These are phyloP conservation scores for Sarotherodon lohbergeri DNA, from an alignment of 2,113 vertebrate species.

Conservation along the genomic window DNA sequence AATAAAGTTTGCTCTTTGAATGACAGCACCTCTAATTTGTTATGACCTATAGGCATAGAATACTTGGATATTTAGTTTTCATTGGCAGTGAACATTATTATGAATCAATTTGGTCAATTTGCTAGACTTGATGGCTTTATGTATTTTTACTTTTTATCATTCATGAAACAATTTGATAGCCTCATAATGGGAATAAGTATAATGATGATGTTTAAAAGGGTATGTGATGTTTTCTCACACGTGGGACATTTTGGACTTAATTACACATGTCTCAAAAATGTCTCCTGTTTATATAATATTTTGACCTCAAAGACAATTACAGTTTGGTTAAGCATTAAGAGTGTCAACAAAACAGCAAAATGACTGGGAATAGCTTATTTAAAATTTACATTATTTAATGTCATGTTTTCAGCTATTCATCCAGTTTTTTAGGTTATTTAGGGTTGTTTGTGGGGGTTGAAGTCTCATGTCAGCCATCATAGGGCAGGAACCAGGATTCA, in stretches of 20 bases:
- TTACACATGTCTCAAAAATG: background rate
- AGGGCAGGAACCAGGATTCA: background rate
- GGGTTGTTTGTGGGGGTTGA: background rate
- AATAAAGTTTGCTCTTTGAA: slow-evolving; percentile 40
- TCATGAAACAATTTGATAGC: background rate
- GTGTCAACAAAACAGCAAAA: background rate
- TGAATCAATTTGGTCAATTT: slow-evolving; percentile 18
- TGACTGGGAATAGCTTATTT: background rate
- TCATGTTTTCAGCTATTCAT: background rate
- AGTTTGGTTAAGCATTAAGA: background rate
- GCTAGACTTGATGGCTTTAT: slow-evolving; percentile 26
- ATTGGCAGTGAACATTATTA: slow-evolving; percentile 18
- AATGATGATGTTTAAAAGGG: slow-evolving; percentile 3
- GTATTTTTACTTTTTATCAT: slow-evolving; percentile 8
- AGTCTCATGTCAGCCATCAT: background rate
- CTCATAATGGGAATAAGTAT: background rate
- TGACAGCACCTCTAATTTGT: slow-evolving; percentile 46
- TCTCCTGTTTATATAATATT: background rate
- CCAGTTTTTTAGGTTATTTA: background rate
- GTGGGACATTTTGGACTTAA: background rate
- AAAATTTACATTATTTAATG: background rate
- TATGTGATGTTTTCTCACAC: background rate
- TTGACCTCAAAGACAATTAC: background rate
- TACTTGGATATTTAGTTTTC: slow-evolving; percentile 13
- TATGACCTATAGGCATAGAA: slow-evolving; percentile 45